Evolutionary conservation across 2,113 vertebrate genomes (phyloP), one percentile per base, ranked within the genome.

Genomic region (Corythaeola cristata): DNA sequence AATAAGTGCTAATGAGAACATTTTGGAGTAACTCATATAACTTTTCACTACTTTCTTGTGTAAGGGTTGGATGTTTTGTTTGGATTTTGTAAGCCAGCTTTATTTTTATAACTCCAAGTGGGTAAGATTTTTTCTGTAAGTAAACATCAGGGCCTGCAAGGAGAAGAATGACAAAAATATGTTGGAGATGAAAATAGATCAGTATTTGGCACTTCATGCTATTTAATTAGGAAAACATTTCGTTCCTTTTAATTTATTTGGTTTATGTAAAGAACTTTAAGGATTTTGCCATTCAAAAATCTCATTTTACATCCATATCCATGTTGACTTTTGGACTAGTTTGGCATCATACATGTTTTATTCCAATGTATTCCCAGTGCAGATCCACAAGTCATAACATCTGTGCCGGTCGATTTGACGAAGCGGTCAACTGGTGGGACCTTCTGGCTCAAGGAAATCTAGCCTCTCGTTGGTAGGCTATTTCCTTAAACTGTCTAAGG

Each of bases 1-100:
- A 96, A 84, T 85, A 97, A 92, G 69, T 86, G 59, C 75, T 91
- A 88, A 83, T 83, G 77, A 95, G 85, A 80, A 87, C 50, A 16
- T 85, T 89, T 78, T 82, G 49, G 66, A 72, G 15, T 75, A 67
- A 91, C n/a, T 81, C 75, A 47, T 87, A 0, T 85, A 84, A 84
- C 30, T 94, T 95, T 78, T 41, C 52, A 28, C 49, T 68, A 58
- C 73, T 87, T 96, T 67, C 32, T 87, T 92, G 12, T 63, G 2
- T 37, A 22, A 67, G 35, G 75, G 44, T 68, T 62, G 33, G 24
- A 72, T 52, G 23, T 41, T 71, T 81, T 74, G 60, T 68, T 95
- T 68, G 83, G 33, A 55, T 90, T 90, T 86, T 60, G 23, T 67
- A 78, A 71, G 49, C 21, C 32, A 66, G 30, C 7, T 37, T 69